phyloP scores from a whole-genome alignment of 2,888 invertebrate genomes.

The Ceraclea dissimilis region DNA sequence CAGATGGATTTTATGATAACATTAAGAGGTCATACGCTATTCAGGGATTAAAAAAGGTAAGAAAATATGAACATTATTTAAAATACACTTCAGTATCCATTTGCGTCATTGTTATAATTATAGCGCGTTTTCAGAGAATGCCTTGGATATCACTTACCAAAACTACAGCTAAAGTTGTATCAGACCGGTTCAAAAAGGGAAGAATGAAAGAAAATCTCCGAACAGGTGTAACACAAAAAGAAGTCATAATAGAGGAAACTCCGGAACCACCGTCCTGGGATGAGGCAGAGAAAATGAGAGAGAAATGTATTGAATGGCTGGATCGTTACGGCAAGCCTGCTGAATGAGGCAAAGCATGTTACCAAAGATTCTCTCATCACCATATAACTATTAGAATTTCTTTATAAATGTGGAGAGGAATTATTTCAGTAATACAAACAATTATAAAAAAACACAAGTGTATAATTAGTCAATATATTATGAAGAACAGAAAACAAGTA shows the following conservation, averaged over 20 bases:
- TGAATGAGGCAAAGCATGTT: too few relatives aligned
- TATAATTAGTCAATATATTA: too few relatives aligned
- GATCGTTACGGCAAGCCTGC: neutral
- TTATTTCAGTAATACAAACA: too few relatives aligned
- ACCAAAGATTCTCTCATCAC: too few relatives aligned
- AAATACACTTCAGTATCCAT: too few relatives aligned
- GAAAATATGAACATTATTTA: too few relatives aligned
- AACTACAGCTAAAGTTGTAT: neutral
- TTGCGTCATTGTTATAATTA: neutral
- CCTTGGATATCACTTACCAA: neutral
- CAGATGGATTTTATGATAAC: constrained; percentile 6
- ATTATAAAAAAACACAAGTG: too few relatives aligned
- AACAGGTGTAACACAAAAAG: neutral
- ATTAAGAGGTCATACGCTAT: neutral
- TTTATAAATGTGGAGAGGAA: too few relatives aligned
- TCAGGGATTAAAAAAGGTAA: neutral
- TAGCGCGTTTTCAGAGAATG: neutral
- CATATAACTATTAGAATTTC: too few relatives aligned
- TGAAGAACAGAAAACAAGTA: too few relatives aligned
- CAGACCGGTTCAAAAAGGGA: neutral
- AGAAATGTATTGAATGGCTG: constrained; percentile 10
- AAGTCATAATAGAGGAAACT: neutral
- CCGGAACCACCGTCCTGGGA: constrained; percentile 6
- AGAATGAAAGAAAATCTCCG: neutral
- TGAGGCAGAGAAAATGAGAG: constrained; percentile 8